Conservation (phyloP, 1,140 invertebrate genomes). For the Triops cancriformis region DNA sequence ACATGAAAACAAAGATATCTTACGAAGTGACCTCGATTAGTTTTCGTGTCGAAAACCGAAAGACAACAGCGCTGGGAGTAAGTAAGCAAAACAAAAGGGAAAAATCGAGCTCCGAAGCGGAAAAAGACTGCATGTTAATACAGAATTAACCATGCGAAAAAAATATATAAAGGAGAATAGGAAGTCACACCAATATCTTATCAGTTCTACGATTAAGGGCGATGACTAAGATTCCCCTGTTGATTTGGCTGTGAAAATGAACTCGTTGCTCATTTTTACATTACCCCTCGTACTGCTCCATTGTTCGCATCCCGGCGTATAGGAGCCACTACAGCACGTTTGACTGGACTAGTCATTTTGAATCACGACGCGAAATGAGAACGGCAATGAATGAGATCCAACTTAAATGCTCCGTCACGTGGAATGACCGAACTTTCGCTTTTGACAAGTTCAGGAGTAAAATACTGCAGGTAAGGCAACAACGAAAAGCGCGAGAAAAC, state of each 20-base stretch:
- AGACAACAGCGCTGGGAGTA: background rate
- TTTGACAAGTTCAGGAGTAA: background rate
- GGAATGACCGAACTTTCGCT: background rate
- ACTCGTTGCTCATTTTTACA: background rate
- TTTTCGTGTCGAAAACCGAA: background rate
- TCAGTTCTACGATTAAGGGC: constrained; percentile 15
- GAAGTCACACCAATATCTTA: background rate
- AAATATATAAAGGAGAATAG: background rate
- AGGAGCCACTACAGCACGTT: background rate
- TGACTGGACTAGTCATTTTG: background rate
- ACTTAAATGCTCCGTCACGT: constrained; percentile 9
- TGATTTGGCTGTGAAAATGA: background rate
- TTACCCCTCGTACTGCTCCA: background rate
- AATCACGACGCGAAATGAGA: background rate
- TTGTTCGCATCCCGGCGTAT: background rate
- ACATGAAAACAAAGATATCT: constrained; percentile 18
- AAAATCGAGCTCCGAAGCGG: background rate
- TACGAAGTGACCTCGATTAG: constrained; percentile 4
- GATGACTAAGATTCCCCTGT: background rate
- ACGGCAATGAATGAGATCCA: background rate
- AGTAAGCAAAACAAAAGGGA: background rate
- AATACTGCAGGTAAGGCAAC: background rate
- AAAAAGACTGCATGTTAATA: background rate
- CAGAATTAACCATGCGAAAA: background rate
- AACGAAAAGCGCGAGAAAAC: background rate